Base-by-base conservation (phyloP, 1,140 invertebrate genomes). In the Phymastichus coffea region DNA sequence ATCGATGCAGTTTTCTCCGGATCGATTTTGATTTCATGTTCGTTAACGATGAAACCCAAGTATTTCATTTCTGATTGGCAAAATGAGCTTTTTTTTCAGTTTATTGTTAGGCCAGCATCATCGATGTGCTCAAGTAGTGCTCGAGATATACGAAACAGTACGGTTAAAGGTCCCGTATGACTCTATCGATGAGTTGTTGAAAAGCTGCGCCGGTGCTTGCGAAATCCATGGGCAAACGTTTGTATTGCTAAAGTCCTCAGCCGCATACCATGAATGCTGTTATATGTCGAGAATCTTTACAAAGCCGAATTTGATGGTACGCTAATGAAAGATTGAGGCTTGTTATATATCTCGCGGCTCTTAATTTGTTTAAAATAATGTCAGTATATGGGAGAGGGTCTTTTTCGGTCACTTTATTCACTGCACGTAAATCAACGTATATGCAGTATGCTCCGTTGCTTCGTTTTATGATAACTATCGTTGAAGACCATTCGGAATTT, bases 381-480 rank as follows among this genome's bases (percentile, higher is more conserved):
- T 80, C 74, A 3, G 83, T 80, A 7, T 70, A 49, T 2, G 81
- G 81, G 4, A 84, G 46, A 1, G 81, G 81, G 46, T 80, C 77
- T 51, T 71, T 66, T 23, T 61, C 67, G 0, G 80, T 82, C 0
- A 78, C 65, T 0, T n/a, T 19, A 61, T 84, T 84, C 0, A 81
- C 54, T 23, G 52, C 35, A n/a, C 76, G 47, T 48, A 71, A 81
- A 63, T 83, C 81, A 1, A 83, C 63, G 63, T 80, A 83, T 44
- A 81, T 77, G 4, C 81, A 28, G 1, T 67, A 64, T 0, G 57
- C 63, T 1, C 73, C 72, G 55, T 82, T 75, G 40, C 76, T 72
- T 63, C 84, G 84, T 60, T 71, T 56, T 1, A 81, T 74, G n/a
- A 80, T 30, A 0, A 81, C 70, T 7, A 12, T 6, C 6, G 6